Conservation (phyloP, 1,140 invertebrate genomes). For the Lordiphosa clarofinis region DNA sequence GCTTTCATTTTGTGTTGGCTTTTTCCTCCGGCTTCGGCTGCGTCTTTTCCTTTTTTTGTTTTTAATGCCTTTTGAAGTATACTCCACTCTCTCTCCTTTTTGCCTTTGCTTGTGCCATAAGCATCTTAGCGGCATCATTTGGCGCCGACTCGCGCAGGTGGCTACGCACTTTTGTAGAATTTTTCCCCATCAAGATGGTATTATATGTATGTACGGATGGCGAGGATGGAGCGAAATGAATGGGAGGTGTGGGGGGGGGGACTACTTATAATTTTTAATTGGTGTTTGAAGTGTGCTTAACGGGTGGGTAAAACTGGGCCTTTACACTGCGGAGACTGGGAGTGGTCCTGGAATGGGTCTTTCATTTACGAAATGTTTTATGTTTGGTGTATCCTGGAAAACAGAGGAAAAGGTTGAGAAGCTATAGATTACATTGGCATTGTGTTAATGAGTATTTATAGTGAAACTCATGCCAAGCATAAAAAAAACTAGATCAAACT, state of each 20-base stretch:
- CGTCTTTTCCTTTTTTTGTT: slow-evolving; percentile 35
- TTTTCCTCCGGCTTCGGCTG: not conserved
- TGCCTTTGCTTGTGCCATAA: slow-evolving; percentile 35
- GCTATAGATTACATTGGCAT: too few species aligned
- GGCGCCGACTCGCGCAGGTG: slow-evolving; percentile 58
- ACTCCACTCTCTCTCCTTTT: slow-evolving; percentile 16
- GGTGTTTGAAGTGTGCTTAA: slow-evolving; percentile 64
- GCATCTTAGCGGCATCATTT: slow-evolving; percentile 76
- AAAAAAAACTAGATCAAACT: too few species aligned
- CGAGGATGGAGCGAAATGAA: not conserved
- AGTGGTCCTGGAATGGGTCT: too few species aligned
- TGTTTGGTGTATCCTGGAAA: too few species aligned
- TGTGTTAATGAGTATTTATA: too few species aligned
- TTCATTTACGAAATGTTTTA: too few species aligned
- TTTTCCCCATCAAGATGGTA: slow-evolving; percentile 55
- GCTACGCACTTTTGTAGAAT: slow-evolving; percentile 65
- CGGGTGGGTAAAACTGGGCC: not conserved
- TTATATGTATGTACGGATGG: slow-evolving; percentile 26
- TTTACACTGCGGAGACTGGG: too few species aligned
- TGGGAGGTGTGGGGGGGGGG: slow-evolving; percentile 19
- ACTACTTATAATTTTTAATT: slow-evolving; percentile 74
- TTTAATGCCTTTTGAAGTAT: slow-evolving; percentile 76
- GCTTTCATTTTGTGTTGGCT: slow-evolving; percentile 64
- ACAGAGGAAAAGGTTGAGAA: too few species aligned
- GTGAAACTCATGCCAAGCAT: too few species aligned